Base-by-base conservation (phyloP, 2,113 vertebrate genomes). In the Nicator chloris region DNA sequence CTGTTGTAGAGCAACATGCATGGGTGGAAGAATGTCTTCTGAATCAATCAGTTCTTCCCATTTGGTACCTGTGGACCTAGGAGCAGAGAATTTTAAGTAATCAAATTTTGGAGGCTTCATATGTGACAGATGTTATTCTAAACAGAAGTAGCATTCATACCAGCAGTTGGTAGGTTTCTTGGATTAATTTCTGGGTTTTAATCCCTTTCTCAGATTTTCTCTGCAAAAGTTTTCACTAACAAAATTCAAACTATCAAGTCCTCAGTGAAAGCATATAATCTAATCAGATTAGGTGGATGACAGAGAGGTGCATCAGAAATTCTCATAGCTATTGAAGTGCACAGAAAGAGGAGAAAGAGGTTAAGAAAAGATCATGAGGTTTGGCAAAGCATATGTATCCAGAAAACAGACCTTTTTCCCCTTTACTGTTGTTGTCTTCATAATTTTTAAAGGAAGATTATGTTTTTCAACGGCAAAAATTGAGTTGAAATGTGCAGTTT, bases 351-450 rank as follows among this genome's bases (percentile, higher is more conserved):
- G 95, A 89, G 86, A 92, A 92, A 86, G 81, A 90, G 92, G 86
- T 93, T 88, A 91, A 59, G 70, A 88, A 97, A 96, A 92, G 80
- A 91, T 91, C 96, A 64, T 93, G 88, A 94, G 72, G 94, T 95
- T 96, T 97, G 96, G 91, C 89, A 98, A 95, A 96, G 78, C 82
- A 77, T 91, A 87, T 85, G 65, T 27, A 68, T 53, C 60, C 68
- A 70, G 71, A 95, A 91, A 96, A 90, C 31, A 82, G 31, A 57
- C 28, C 42, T 90, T 96, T 37, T 90, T 47, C 89, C 86, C 66
- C 63, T 93, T 91, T 31, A 71, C 73, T 85, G 49, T 64, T 89
- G 44, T 75, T 93, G 39, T 54, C 59, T 40, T 57, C 35, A 70
- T 30, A 63, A 59, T 59, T 80, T 87, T 77, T 59, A 78, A 85